Evolutionary conservation across 2,113 vertebrate genomes (phyloP).

Genomic region (Holacanthus passer): DNA sequence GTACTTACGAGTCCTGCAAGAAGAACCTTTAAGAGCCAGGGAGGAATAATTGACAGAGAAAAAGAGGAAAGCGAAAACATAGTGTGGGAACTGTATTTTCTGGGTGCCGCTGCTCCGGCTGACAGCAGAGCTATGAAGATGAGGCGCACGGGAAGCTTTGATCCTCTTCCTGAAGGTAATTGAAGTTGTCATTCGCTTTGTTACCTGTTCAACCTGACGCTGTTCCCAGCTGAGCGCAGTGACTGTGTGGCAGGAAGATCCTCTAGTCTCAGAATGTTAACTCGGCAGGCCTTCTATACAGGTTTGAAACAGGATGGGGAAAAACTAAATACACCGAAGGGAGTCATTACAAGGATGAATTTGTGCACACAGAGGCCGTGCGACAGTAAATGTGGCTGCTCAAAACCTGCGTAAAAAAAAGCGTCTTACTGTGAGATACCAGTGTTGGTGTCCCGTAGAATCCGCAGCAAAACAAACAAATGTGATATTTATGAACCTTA

Average conservation of each 20-base stretch:
- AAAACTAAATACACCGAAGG: not conserved
- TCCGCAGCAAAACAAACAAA: not conserved
- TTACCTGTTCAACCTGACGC: slow-evolving; percentile 51
- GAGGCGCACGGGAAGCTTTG: slow-evolving; percentile 49
- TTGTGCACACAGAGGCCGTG: not conserved
- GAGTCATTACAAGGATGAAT: not conserved
- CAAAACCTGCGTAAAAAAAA: not conserved
- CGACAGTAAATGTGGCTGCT: not conserved
- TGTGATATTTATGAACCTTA: not conserved
- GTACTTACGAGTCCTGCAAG: not conserved
- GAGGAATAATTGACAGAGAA: slow-evolving; percentile 21
- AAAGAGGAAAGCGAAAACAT: not conserved
- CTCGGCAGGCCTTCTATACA: slow-evolving; percentile 1
- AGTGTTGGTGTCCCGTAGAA: not conserved
- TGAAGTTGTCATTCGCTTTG: slow-evolving; percentile 49
- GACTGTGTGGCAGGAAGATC: not conserved
- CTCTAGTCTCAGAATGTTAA: not conserved
- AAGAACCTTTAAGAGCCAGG: not conserved
- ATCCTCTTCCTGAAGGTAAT: slow-evolving; percentile 46
- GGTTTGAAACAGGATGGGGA: not conserved
- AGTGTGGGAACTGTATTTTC: slow-evolving; percentile 31
- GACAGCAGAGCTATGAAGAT: slow-evolving; percentile 33
- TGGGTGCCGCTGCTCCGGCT: not conserved
- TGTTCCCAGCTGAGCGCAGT: slow-evolving; percentile 23
- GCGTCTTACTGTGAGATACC: too few species aligned